Percentiles rank a stretch among this genome's conserved stretches.
These are phyloP conservation scores for Bovichtus variegatus DNA, from an alignment of 2,797 vertebrate genomes.

Conservation along the genomic window DNA sequence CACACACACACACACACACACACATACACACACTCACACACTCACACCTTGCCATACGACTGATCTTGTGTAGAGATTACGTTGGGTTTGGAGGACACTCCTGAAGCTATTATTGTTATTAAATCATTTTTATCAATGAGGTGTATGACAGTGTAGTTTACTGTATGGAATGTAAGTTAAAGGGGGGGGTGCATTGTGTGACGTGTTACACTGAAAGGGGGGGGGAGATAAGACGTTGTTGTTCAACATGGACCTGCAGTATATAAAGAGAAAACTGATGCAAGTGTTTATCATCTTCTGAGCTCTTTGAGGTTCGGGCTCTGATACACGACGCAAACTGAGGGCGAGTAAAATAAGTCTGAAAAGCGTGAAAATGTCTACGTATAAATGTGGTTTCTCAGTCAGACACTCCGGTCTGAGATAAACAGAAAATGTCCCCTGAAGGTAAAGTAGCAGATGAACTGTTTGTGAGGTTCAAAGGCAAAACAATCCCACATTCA, in stretches of 20 bases:
- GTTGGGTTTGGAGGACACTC: slow-evolving; percentile 20
- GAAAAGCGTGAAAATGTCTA: slow-evolving; percentile 36
- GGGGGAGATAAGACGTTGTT: slow-evolving; percentile 4
- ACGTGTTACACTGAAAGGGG: slow-evolving; percentile 18
- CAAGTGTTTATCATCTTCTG: neutral
- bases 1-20: neutral
- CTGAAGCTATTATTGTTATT: slow-evolving; percentile 16
- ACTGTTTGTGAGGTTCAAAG: slow-evolving; percentile 67
- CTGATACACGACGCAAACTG: slow-evolving; percentile 15
- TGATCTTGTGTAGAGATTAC: slow-evolving; percentile 31
- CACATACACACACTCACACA: slow-evolving; percentile 6
- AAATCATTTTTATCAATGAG: slow-evolving; percentile 45
- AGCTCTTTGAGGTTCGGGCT: slow-evolving; percentile 28
- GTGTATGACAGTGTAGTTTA: slow-evolving; percentile 19
- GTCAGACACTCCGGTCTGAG: slow-evolving; percentile 19
- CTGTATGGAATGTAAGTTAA: slow-evolving; percentile 7
- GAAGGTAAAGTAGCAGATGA: slow-evolving; percentile 53
- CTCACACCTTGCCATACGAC: slow-evolving; percentile 9
- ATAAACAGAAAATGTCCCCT: slow-evolving; percentile 53
- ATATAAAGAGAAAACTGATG: neutral
- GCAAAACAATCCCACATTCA: slow-evolving; percentile 72
- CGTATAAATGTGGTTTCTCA: slow-evolving; percentile 17
- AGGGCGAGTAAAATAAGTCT: neutral
- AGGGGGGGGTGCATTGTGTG: neutral
- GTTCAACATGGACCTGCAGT: slow-evolving; percentile 6